phyloP scores from a whole-genome alignment of 2,797 vertebrate genomes.

The Coregonus sp. region DNA sequence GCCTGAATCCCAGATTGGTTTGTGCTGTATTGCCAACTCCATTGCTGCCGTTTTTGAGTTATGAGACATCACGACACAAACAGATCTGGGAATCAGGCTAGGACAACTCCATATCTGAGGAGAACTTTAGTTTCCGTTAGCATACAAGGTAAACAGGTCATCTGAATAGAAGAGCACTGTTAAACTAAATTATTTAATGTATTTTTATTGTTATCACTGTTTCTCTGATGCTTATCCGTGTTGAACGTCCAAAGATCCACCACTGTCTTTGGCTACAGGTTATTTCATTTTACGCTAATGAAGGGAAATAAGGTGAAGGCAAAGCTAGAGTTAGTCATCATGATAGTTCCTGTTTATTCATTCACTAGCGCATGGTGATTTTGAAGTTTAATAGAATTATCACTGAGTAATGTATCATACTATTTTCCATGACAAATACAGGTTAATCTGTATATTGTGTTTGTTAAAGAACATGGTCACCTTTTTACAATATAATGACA shows the following conservation, averaged over 20 bases:
- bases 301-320: conserved; percentile 34
- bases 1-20: not conserved
- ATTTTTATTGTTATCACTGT: conserved; percentile 56
- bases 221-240: conserved; percentile 8
- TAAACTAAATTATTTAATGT: conserved; percentile 80
- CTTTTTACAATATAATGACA: conserved; percentile 64
- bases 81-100: not conserved
- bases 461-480: conserved; percentile 45
- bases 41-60: not conserved
- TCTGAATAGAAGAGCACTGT: conserved; percentile 61
- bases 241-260: conserved; percentile 20
- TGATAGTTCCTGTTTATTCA: conserved; percentile 38
- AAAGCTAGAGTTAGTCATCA: conserved; percentile 33
- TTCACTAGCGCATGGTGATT: conserved; percentile 50
- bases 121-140: conserved; percentile 29
- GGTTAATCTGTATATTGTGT: conserved; percentile 55
- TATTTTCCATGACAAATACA: conserved; percentile 62
- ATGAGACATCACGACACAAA: not conserved
- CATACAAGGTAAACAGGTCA: conserved; percentile 66
- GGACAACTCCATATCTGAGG: conserved; percentile 51
- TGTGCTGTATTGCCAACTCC: not conserved
- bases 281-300: conserved; percentile 32
- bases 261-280: conserved; percentile 18
- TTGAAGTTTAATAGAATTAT: conserved; percentile 48
- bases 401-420: conserved; percentile 52